Evolutionary conservation across 2,113 vertebrate species (phyloP).

Genomic region (Acanthochromis polyacanthus): DNA sequence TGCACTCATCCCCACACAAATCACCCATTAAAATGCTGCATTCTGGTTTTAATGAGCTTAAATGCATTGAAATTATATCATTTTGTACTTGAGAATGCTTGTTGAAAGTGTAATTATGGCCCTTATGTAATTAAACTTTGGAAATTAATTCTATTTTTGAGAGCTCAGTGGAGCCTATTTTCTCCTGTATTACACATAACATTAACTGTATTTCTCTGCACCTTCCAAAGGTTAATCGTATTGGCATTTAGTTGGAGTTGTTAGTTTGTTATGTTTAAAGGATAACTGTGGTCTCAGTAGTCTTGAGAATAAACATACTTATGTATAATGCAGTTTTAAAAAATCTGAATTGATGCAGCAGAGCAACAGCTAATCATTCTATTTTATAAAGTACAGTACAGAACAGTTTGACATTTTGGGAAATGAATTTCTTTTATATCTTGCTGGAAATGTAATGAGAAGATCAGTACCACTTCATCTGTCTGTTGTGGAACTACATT

Average conservation of each 20-base stretch:
- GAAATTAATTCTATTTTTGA: slow-evolving; percentile 21
- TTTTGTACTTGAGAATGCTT: slow-evolving; percentile 15
- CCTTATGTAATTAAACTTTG: slow-evolving; percentile 35
- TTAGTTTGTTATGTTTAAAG: too few species aligned
- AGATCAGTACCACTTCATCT: too few species aligned
- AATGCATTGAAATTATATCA: slow-evolving; percentile 21
- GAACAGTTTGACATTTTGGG: too few species aligned
- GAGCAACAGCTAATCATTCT: too few species aligned
- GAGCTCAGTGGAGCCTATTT: neutral
- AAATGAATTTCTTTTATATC: too few species aligned
- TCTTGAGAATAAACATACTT: too few species aligned
- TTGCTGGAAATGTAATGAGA: too few species aligned
- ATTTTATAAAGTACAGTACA: too few species aligned
- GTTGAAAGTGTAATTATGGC: slow-evolving; percentile 22
- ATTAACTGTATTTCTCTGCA: neutral
- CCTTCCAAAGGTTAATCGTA: neutral
- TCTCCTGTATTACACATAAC: slow-evolving; percentile 7
- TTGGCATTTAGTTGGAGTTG: neutral
- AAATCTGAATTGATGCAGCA: too few species aligned
- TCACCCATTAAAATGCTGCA: slow-evolving; percentile 10
- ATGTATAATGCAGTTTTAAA: too few species aligned
- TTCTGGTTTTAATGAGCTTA: slow-evolving; percentile 33
- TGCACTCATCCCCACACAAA: slow-evolving; percentile 7
- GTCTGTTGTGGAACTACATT: too few species aligned
- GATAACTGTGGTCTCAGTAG: too few species aligned